Evolutionary conservation across 2,888 invertebrate genomes (phyloP).

Genomic region (Stenoptilia bipunctidactyla): DNA sequence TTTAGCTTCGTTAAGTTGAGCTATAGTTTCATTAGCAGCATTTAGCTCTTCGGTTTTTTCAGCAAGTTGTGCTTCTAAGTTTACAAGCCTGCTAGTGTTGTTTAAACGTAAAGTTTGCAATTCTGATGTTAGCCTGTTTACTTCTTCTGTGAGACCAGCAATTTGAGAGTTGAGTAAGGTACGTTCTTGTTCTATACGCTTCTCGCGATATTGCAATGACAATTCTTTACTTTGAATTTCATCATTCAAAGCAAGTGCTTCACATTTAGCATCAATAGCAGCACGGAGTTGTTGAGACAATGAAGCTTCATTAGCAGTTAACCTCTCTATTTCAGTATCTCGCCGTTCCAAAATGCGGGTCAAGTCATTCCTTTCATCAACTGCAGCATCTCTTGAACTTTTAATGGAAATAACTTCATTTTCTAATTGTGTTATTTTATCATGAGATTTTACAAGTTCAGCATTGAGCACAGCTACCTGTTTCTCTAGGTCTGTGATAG

Average conservation of each 20-base stretch:
- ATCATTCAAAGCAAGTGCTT: constrained; percentile 83
- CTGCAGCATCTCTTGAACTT: constrained; percentile 76
- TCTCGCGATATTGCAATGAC: constrained; percentile 84
- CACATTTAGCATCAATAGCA: constrained; percentile 86
- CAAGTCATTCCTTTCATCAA: constrained; percentile 82
- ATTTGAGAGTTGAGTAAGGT: constrained; percentile 83
- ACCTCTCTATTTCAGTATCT: constrained; percentile 78
- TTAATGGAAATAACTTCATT: constrained; percentile 76
- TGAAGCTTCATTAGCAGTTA: constrained; percentile 76
- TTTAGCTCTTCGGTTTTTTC: constrained; percentile 85
- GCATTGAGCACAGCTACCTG: constrained; percentile 74
- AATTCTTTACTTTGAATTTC: constrained; percentile 86
- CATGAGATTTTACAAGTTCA: constrained; percentile 76
- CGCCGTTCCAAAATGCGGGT: constrained; percentile 79
- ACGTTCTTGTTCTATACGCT: constrained; percentile 86
- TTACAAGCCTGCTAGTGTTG: constrained; percentile 71
- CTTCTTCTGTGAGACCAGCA: constrained; percentile 81
- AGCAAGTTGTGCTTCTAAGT: constrained; percentile 80
- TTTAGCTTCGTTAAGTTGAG: constrained; percentile 77
- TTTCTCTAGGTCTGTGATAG: constrained; percentile 73
- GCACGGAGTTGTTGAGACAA: constrained; percentile 81
- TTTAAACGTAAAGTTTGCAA: constrained; percentile 82
- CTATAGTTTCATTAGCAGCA: constrained; percentile 77
- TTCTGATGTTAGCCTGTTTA: constrained; percentile 83
- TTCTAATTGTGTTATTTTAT: constrained; percentile 74